Conservation (phyloP, 2,113 vertebrate species). For the Paratilapia polleni region DNA sequence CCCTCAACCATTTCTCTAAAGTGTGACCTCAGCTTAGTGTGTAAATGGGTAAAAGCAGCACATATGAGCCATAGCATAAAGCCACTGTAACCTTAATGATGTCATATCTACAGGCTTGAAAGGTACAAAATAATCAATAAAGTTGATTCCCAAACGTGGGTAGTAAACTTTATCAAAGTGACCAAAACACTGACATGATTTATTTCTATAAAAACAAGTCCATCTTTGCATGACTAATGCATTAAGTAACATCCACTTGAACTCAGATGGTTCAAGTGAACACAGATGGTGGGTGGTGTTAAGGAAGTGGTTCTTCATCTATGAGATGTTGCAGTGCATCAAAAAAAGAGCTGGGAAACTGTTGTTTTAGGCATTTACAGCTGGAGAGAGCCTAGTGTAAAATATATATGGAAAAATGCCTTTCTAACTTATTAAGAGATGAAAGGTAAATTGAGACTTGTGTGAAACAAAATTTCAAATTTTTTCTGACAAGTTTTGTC, state of each 20-base stretch:
- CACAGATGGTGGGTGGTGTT: conserved; percentile 2
- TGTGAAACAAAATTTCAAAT: conserved; percentile 50
- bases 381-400: not conserved
- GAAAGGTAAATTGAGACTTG: conserved; percentile 48
- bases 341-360: not conserved
- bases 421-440: not conserved
- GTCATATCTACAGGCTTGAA: not conserved
- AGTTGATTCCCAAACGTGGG: not conserved
- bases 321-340: not conserved
- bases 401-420: not conserved
- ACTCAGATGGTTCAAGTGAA: not conserved
- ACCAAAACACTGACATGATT: not conserved
- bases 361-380: not conserved
- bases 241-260: conserved; percentile 13
- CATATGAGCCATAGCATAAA: not conserved
- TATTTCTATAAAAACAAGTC: not conserved
- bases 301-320: conserved; percentile 7
- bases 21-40: conserved; percentile 36
- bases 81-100: not conserved
- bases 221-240: conserved; percentile 1
- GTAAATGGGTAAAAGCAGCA: not conserved
- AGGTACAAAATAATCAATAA: not conserved
- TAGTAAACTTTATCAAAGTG: not conserved
- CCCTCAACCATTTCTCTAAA: conserved; percentile 65
- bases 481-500: not conserved